Conservation (phyloP, 2,113 vertebrate species). For the Aphelocoma coerulescens region DNA sequence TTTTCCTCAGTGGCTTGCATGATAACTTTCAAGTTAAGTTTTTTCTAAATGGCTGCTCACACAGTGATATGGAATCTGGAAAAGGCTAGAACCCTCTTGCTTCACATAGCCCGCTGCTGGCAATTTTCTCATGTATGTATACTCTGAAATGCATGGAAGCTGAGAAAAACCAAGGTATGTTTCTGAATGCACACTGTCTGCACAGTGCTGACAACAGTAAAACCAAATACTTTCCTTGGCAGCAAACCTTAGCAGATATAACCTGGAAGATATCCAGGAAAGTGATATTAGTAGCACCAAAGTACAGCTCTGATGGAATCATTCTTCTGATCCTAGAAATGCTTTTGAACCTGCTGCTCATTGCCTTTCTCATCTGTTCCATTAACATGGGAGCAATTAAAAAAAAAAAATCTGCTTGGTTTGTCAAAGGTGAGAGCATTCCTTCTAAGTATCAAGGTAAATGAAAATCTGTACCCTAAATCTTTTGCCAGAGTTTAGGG, state of each 20-base stretch:
- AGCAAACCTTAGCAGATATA: slow-evolving; percentile 14
- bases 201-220: slow-evolving; percentile 31
- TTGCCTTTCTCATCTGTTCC: neutral
- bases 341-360: neutral
- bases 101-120: neutral
- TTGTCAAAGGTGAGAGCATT: neutral
- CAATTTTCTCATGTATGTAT: neutral
- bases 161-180: neutral
- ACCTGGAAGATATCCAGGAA: slow-evolving; percentile 20
- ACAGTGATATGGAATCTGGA: neutral
- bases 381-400: neutral
- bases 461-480: neutral
- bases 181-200: neutral
- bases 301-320: neutral
- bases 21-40: neutral
- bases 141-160: neutral
- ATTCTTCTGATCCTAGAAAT: neutral
- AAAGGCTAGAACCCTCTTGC: neutral
- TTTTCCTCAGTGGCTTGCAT: neutral
- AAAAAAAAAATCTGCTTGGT: neutral
- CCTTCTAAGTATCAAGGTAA: neutral
- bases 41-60: neutral
- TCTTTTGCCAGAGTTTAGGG: neutral
- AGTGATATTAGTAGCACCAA: neutral
- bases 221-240: slow-evolving; percentile 32